Conservation (phyloP, 2,797 vertebrate genomes). For the Bryconaethiops microstoma region DNA sequence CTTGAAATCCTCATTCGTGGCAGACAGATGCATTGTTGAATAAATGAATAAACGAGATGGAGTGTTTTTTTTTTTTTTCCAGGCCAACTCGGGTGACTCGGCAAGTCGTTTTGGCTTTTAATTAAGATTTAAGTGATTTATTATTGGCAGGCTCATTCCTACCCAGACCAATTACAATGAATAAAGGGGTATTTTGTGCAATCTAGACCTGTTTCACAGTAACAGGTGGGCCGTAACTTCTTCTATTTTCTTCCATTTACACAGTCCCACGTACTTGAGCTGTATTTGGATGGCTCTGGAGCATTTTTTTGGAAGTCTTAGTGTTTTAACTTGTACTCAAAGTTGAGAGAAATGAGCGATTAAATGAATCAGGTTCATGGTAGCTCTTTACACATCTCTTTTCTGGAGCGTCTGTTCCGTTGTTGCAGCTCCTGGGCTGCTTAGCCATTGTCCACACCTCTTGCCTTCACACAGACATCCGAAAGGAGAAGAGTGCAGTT, state of each 20-base stretch:
- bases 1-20: conserved; percentile 18
- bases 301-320: too few relatives aligned
- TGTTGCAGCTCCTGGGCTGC: not conserved
- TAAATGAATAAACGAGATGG: not conserved
- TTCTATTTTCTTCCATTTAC: not conserved
- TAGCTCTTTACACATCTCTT: not conserved
- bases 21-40: not conserved
- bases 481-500: not conserved
- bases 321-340: too few relatives aligned
- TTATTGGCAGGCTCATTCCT: not conserved
- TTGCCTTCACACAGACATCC: not conserved
- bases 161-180: not conserved
- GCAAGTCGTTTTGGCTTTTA: conserved; percentile 4
- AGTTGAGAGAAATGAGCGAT: not conserved
- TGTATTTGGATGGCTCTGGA: too few relatives aligned
- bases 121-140: conserved; percentile 11
- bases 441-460: not conserved
- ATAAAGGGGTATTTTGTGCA: not conserved
- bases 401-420: not conserved
- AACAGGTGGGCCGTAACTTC: not conserved
- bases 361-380: not conserved
- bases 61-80: not conserved
- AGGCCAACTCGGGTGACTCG: not conserved
- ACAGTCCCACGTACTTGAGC: not conserved
- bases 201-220: not conserved